Evolutionary conservation across 1,140 invertebrate species (phyloP).

Genomic region (Agraylea sexmaculata): DNA sequence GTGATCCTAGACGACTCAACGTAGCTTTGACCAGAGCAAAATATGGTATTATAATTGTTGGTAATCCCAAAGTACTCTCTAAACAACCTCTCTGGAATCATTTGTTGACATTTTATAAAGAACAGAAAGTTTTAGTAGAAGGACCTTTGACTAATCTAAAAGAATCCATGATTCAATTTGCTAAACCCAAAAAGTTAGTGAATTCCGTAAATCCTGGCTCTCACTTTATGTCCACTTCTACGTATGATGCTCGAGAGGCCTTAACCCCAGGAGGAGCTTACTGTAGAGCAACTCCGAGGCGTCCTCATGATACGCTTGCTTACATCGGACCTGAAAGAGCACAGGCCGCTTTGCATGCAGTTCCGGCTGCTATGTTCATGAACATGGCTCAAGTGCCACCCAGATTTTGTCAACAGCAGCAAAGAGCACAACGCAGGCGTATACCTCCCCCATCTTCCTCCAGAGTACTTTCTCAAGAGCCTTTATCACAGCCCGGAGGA

Average conservation of each 20-base stretch:
- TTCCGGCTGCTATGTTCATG: conserved; percentile 92
- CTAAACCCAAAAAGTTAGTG: conserved; percentile 90
- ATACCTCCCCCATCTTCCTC: conserved; percentile 2
- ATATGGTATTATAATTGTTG: conserved; percentile 97
- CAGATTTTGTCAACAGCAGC: conserved; percentile 74
- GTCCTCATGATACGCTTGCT: conserved; percentile 74
- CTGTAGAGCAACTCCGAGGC: conserved; percentile 41
- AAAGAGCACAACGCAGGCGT: conserved; percentile 39
- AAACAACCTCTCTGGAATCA: conserved; percentile 99
- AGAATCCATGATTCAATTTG: conserved; percentile 92
- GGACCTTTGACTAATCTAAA: conserved; percentile 96
- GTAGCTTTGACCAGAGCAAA: conserved; percentile 96
- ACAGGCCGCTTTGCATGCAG: conserved; percentile 64
- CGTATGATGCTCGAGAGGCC: conserved; percentile 84
- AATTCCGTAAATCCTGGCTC: conserved; percentile 91
- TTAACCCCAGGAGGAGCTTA: conserved; percentile 67
- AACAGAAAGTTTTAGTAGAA: conserved; percentile 94
- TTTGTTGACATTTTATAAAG: conserved; percentile 94
- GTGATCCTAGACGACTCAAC: conserved; percentile 94
- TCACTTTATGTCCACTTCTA: conserved; percentile 93
- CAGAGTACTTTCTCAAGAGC: conserved; percentile 37
- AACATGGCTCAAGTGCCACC: conserved; percentile 84
- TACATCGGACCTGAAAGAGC: conserved; percentile 83
- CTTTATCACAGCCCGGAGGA: conserved; percentile 54
- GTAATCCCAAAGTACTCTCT: conserved; percentile 96